Evolutionary conservation across 2,113 vertebrate species (phyloP).

Genomic region (Passer montanus): DNA sequence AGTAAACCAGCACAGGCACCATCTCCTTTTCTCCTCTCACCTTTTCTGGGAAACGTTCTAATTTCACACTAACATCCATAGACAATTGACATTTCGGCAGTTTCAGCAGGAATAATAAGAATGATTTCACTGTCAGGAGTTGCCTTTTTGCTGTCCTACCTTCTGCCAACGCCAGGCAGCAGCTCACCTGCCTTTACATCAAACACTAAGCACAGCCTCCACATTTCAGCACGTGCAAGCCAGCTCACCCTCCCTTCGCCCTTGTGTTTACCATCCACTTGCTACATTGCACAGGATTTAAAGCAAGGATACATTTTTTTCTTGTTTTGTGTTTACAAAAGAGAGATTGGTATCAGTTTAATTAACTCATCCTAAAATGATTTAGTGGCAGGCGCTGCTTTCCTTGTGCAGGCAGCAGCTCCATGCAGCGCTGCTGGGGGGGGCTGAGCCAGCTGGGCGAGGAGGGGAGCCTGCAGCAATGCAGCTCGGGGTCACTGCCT

Average conservation of each 20-base stretch:
- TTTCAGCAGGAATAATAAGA: not conserved
- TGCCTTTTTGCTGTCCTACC: not conserved
- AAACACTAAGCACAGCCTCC: not conserved
- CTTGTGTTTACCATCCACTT: not conserved
- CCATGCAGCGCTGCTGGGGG: not conserved
- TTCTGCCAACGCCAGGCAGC: not conserved
- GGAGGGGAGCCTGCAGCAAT: not conserved
- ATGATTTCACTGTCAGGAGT: not conserved
- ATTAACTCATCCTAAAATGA: not conserved
- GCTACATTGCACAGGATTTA: not conserved
- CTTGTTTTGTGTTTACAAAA: constrained; percentile 31
- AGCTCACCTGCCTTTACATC: not conserved
- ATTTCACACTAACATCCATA: not conserved
- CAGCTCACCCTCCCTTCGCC: not conserved
- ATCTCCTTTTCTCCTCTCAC: not conserved
- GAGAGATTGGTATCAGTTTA: constrained; percentile 44
- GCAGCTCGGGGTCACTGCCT: not conserved
- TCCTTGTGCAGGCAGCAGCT: not conserved
- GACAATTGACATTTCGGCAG: not conserved
- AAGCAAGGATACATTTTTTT: not conserved
- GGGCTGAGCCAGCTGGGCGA: not conserved
- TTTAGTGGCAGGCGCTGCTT: not conserved
- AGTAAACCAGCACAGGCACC: not conserved
- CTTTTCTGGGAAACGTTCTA: not conserved
- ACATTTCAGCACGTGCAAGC: not conserved